These are phyloP conservation scores for Dromaius novaehollandiae DNA, from an alignment of 2,113 vertebrate genomes.

Conservation along the genomic window DNA sequence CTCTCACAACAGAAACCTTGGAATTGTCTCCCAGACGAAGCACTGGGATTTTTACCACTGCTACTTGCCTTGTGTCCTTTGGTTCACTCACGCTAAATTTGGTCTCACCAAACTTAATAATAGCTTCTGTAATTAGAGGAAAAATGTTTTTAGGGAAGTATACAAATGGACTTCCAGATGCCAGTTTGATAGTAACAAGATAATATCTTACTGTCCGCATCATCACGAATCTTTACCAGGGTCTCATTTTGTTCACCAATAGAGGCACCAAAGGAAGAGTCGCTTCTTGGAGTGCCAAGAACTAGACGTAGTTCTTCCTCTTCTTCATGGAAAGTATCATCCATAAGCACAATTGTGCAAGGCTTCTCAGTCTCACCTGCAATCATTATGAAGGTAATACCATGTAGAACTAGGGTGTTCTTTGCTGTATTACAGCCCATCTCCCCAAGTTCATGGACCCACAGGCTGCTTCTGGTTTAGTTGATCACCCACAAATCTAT, in stretches of 20 bases:
- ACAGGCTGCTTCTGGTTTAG: not conserved
- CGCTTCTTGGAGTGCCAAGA: constrained; percentile 88
- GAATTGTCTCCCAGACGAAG: constrained; percentile 90
- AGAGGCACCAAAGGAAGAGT: constrained; percentile 88
- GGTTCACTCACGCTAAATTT: constrained; percentile 89
- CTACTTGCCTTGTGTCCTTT: constrained; percentile 78
- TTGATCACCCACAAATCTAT: not conserved
- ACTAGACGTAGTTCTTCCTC: constrained; percentile 91
- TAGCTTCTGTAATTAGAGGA: constrained; percentile 77
- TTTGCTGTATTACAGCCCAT: not conserved
- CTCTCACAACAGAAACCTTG: constrained; percentile 89
- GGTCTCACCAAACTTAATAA: constrained; percentile 88
- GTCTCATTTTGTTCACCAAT: constrained; percentile 90
- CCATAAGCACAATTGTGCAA: constrained; percentile 82
- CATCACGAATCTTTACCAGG: constrained; percentile 88
- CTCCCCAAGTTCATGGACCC: not conserved
- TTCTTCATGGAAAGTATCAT: constrained; percentile 87
- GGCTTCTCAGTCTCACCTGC: constrained; percentile 91
- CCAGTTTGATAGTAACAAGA: not conserved
- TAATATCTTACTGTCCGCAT: constrained; percentile 86
- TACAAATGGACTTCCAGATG: not conserved
- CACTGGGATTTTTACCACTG: constrained; percentile 86
- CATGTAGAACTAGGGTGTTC: not conserved
- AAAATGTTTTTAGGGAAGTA: not conserved
- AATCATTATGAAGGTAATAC: constrained; percentile 39